Percentiles rank a stretch among this genome's conserved stretches.
Conservation (phyloP, 2,888 invertebrate species). For the Tortricodes alternella region DNA sequence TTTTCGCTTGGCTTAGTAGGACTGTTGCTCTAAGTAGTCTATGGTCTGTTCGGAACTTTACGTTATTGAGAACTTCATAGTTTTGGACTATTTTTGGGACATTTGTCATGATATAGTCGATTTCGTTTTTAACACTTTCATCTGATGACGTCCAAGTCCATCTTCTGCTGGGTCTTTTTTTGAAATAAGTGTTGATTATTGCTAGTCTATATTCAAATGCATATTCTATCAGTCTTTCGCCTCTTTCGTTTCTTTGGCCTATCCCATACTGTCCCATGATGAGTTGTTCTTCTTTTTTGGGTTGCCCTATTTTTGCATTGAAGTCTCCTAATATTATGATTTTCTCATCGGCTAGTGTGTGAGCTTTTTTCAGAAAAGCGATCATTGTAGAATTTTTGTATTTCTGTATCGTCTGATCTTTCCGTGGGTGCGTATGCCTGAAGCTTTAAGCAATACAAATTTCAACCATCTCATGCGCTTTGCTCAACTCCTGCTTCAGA, state of each 20-base stretch:
- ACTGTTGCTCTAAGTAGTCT: slow-evolving; percentile 21
- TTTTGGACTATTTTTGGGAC: slow-evolving; percentile 8
- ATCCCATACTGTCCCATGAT: not conserved
- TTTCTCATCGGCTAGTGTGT: not conserved
- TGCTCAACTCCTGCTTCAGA: no score
- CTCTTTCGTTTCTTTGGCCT: slow-evolving; percentile 7
- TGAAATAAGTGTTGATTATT: slow-evolving; percentile 9
- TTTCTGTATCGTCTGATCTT: not conserved
- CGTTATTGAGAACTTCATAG: slow-evolving; percentile 13
- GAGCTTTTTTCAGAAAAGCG: not conserved
- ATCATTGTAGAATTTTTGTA: not conserved
- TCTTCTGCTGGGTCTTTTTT: not conserved
- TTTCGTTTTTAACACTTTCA: slow-evolving; percentile 20
- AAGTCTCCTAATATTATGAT: not conserved
- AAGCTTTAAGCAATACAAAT: no score
- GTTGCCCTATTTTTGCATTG: slow-evolving; percentile 5
- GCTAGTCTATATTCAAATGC: slow-evolving; percentile 5
- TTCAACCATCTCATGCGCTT: no score
- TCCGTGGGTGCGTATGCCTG: slow-evolving; percentile 1
- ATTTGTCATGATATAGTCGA: slow-evolving; percentile 26
- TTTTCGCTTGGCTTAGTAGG: not conserved
- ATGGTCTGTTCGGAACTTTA: slow-evolving; percentile 27
- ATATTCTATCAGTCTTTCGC: not conserved
- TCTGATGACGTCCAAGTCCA: slow-evolving; percentile 23
- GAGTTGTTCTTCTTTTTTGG: not conserved